phyloP scores from a whole-genome alignment of 1,140 invertebrate genomes.

The roundworm (Caenorhabditis elegans) region DNA sequence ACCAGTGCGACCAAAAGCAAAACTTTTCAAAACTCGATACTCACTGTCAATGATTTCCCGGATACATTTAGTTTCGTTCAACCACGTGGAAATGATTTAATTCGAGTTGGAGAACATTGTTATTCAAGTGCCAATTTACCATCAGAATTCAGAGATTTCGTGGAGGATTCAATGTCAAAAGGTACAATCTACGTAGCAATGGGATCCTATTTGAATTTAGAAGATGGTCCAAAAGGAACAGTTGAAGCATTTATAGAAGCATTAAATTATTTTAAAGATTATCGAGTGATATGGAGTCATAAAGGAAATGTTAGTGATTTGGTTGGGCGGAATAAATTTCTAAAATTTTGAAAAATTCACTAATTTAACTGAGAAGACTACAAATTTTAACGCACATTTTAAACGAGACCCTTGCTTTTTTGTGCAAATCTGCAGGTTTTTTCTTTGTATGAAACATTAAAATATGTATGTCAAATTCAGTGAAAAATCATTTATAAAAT shows the following conservation, averaged over 20 bases:
- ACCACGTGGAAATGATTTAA: neutral
- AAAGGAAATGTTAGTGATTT: slow-evolving; percentile 4
- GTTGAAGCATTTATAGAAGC: slow-evolving; percentile 42
- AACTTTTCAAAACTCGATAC: neutral
- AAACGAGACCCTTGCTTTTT: too few species aligned
- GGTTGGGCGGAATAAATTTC: too few species aligned
- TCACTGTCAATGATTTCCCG: slow-evolving; percentile 8
- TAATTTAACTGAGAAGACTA: too few species aligned
- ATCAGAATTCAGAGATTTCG: slow-evolving; percentile 38
- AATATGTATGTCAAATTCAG: too few species aligned
- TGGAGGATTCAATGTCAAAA: slow-evolving; percentile 49
- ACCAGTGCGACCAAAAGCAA: neutral
- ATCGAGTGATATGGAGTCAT: slow-evolving; percentile 42
- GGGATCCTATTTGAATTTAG: slow-evolving; percentile 46
- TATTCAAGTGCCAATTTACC: neutral
- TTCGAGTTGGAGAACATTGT: slow-evolving; percentile 15
- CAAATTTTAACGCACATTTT: too few species aligned
- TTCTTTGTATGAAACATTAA: too few species aligned
- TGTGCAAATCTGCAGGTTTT: too few species aligned
- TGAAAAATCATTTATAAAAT: too few species aligned
- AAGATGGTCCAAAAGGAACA: slow-evolving; percentile 41
- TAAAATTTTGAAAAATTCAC: too few species aligned
- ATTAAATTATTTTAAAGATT: slow-evolving; percentile 45
- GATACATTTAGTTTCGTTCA: neutral
- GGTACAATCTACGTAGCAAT: slow-evolving; percentile 53